Conservation (phyloP, 2,113 vertebrate genomes). For the Phaethornis superciliosus region DNA sequence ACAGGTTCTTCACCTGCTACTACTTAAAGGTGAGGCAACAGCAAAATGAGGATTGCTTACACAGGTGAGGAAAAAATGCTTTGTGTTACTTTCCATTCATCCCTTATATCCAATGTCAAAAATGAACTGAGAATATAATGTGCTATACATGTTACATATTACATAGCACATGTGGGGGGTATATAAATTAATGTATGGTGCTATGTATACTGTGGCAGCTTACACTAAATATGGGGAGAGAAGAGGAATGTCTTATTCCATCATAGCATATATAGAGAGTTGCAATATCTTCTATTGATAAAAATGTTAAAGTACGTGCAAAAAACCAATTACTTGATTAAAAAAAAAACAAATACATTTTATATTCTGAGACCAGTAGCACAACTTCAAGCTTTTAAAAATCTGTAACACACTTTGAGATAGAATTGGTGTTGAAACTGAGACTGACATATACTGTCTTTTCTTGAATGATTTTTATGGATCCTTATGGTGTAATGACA, state of each 20-base stretch:
- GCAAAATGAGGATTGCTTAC: not conserved
- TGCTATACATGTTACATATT: not conserved
- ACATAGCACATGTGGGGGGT: not conserved
- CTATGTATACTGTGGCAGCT: not conserved
- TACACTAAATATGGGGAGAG: not conserved
- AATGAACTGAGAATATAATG: not conserved
- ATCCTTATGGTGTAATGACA: not conserved
- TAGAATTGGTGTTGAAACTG: not conserved
- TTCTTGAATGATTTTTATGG: not conserved
- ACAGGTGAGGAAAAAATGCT: not conserved
- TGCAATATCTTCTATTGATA: not conserved
- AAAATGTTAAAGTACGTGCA: not conserved
- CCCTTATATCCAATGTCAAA: not conserved
- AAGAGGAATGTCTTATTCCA: not conserved
- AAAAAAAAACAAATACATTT: not conserved
- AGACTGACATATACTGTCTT: not conserved
- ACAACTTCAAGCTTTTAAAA: conserved; percentile 1
- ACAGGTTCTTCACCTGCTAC: not conserved
- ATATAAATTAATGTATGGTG: not conserved
- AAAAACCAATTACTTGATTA: not conserved
- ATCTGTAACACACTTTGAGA: not conserved
- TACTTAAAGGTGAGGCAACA: not conserved
- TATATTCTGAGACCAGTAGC: not conserved
- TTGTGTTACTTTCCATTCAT: not conserved
- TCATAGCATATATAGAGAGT: fast-evolving